Evolutionary conservation across 2,113 vertebrate genomes (phyloP).

Genomic region (Corythornis vintsioides): DNA sequence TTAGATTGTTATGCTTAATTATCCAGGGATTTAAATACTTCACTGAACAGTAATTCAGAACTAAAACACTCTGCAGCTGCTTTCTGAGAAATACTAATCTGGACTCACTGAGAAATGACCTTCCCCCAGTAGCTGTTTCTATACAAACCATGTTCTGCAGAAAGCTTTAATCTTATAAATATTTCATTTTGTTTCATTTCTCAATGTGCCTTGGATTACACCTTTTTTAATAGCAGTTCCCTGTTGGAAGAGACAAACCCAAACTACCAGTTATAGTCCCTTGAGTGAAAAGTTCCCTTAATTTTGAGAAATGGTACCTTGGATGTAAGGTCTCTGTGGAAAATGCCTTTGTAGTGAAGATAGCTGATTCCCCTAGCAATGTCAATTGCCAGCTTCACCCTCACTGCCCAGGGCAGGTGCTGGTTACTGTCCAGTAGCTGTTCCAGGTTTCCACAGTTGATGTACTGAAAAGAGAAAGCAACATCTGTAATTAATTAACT

Average conservation of each 20-base stretch:
- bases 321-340: slow-evolving; percentile 97
- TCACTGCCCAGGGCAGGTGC: slow-evolving; percentile 88
- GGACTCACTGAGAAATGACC: not conserved
- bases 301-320: slow-evolving; percentile 80
- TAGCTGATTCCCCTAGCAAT: slow-evolving; percentile 90
- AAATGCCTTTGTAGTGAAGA: slow-evolving; percentile 96
- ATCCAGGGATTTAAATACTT: slow-evolving; percentile 17
- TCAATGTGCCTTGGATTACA: not conserved
- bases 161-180: not conserved
- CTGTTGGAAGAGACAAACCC: not conserved
- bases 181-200: not conserved
- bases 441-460: slow-evolving; percentile 96
- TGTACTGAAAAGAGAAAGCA: slow-evolving; percentile 84
- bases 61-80: not conserved
- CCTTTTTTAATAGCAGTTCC: not conserved
- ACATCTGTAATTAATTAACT: not conserved
- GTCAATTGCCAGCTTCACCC: slow-evolving; percentile 90
- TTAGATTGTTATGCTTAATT: slow-evolving; percentile 12
- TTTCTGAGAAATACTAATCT: slow-evolving; percentile 35
- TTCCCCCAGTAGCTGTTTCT: slow-evolving; percentile 9
- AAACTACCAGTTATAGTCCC: not conserved
- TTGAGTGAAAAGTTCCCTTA: not conserved
- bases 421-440: slow-evolving; percentile 94
- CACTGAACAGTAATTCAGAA: not conserved
- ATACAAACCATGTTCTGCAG: not conserved